Percentiles rank a stretch among this genome's conserved stretches.
Conservation (phyloP, 2,113 vertebrate genomes). For the Periophthalmodon schlosseri region DNA sequence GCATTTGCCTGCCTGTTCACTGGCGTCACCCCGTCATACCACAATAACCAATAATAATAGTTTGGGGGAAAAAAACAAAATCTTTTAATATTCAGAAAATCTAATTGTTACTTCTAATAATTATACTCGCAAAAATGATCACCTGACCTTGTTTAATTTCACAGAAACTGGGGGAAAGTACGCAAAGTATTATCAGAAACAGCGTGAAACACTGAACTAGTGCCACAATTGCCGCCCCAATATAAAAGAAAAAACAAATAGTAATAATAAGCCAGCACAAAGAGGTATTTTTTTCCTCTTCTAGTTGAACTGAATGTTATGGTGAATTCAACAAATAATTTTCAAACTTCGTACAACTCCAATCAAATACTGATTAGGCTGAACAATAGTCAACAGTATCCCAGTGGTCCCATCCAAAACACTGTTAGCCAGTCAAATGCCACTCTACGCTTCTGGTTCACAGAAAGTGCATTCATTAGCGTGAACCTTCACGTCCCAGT, state of each 20-base stretch:
- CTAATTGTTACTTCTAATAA: background rate
- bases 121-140: background rate
- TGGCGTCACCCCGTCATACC: too few species aligned
- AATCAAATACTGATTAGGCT: background rate
- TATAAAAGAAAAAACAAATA: background rate
- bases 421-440: background rate
- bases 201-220: background rate
- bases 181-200: background rate
- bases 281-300: background rate
- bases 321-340: background rate
- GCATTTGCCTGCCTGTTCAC: constrained; percentile 11
- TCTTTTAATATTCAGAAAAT: background rate
- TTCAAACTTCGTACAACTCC: background rate
- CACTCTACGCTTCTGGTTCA: background rate
- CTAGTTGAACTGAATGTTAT: background rate
- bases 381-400: background rate
- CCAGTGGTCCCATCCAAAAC: background rate
- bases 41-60: background rate
- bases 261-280: background rate
- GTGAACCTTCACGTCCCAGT: constrained; percentile 34
- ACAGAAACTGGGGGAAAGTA: background rate
- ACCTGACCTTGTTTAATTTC: background rate
- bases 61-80: too few species aligned
- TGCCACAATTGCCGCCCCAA: background rate
- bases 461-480: constrained; percentile 39